Base-by-base conservation (phyloP, 1,140 invertebrate species). In the Bombus superbus region DNA sequence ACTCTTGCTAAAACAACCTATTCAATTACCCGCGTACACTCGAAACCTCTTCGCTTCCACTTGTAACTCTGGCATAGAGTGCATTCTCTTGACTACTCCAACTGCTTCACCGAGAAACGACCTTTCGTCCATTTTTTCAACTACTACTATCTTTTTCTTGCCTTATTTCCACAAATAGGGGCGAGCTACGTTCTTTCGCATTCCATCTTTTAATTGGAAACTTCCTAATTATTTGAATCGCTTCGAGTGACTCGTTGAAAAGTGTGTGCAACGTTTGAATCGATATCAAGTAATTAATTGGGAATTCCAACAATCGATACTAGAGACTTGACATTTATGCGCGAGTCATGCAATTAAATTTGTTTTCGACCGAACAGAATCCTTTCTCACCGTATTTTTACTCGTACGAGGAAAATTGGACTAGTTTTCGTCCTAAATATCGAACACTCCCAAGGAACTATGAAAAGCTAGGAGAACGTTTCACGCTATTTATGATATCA, bases 21-120 rank as follows among this genome's bases (percentile, higher is more conserved):
- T 86, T 86, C 85, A 78, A 86, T 86, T 83, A 86, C 72, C 85
- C 81, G 11, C 53, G 81, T 81, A 82, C 75, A 86, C 85, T 83
- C 81, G 85, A 86, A 83, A 73, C 81, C 85, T 83, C 85, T 78
- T 77, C 66, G 35, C 73, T 40, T 59, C 85, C 85, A 76, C 85
- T 86, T 82, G 80, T 81, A 72, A 74, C 83, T 81, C 77, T n/a
- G 22, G 77, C 83, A 71, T 32, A n/a, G 44, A 85, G 83, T 85
- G 77, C 77, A 73, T 85, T 85, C 77, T 85, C 72, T 40, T 64
- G 35, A n/a, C 47, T 47, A 59, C 84, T 86, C 32, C 38, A 82
- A 25, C 84, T 75, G 81, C 83, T 85, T 80, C 83, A 73, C 59
- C 72, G 79, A 57, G 84, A 40, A 69, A 82, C 74, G 85, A 86